Base-by-base conservation (phyloP, 1,140 invertebrate genomes). In the Lordiphosa collinella region DNA sequence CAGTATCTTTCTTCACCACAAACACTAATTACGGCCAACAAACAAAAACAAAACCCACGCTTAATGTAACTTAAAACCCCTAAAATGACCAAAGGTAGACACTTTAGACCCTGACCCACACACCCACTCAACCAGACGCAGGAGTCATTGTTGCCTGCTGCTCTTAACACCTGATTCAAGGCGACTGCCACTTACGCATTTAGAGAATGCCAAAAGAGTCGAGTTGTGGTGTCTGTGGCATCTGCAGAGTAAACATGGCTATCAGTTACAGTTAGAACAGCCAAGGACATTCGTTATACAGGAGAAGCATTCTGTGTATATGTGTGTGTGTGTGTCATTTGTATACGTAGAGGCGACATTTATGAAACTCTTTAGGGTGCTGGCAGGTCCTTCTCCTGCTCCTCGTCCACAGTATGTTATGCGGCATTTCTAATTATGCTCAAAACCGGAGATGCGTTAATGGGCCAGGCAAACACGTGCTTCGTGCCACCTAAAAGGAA, bases 141-240 rank as follows among this genome's bases (percentile, higher is more conserved):
- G 29, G 22, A 22, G 9, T 14, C 25, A 35, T 35, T 48, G 13
- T 14, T 48, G 9, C 1, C 46, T 54, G 50, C 59, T 43, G 63
- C 64, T 67, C 55, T 60, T 53, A 68, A 60, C 64, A 68, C 48
- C 55, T 68, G 54, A 68, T 59, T 59, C 65, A 53, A 67, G 64
- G 64, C 67, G 34, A 67, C 54, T 48, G 63, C 48, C 63, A 68
- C 63, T 68, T 68, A 67, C 53, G 35, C 64, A 53, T 68, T 68
- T 68, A 48, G 44, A 47, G 47, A 67, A 18, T 67, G 54, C 48
- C 32, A 31, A 48, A 32, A 35, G 14, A 36, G n/a, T 31, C 35
- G 12, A 47, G 32, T 50, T 54, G 12, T 14, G 47, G 47, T 60
- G 43, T 66, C 41, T 46, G 54, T 13, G 64, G 48, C 46, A 31